phyloP scores from a whole-genome alignment of 2,113 vertebrate species.

The Erpornis zantholeuca region DNA sequence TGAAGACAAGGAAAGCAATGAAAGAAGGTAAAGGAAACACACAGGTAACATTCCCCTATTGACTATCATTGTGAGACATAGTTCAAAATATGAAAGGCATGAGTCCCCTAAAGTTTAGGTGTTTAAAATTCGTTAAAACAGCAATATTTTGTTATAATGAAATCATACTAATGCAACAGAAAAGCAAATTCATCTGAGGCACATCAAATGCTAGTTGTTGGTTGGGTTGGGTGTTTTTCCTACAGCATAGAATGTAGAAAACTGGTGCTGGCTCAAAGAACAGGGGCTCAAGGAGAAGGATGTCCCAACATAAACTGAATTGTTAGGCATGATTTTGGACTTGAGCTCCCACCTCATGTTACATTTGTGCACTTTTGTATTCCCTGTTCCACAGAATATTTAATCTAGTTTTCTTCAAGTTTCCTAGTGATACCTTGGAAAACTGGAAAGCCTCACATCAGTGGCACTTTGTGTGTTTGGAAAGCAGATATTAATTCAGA shows the following conservation, averaged over 20 bases:
- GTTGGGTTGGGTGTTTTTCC: not conserved
- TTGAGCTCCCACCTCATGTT: not conserved
- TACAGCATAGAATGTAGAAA: not conserved
- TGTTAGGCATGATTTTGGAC: not conserved
- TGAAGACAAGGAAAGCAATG: not conserved
- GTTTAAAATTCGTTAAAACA: not conserved
- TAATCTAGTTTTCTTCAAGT: not conserved
- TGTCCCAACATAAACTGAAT: not conserved
- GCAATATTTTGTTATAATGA: not conserved
- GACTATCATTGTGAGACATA: not conserved
- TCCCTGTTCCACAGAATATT: not conserved
- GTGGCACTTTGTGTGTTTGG: not conserved
- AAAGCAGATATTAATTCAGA: conserved; percentile 24
- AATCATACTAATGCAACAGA: not conserved
- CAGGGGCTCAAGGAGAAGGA: not conserved
- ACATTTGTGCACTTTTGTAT: not conserved
- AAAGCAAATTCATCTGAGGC: not conserved
- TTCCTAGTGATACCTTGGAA: not conserved
- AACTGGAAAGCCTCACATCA: not conserved
- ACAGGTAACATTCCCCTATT: not conserved
- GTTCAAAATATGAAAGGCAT: not conserved
- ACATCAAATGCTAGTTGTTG: not conserved
- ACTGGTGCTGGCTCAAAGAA: not conserved
- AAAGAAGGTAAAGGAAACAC: not conserved
- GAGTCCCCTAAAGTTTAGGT: not conserved